Evolutionary conservation across 1,140 invertebrate species (phyloP).

Genomic region (Ephestia elutella): DNA sequence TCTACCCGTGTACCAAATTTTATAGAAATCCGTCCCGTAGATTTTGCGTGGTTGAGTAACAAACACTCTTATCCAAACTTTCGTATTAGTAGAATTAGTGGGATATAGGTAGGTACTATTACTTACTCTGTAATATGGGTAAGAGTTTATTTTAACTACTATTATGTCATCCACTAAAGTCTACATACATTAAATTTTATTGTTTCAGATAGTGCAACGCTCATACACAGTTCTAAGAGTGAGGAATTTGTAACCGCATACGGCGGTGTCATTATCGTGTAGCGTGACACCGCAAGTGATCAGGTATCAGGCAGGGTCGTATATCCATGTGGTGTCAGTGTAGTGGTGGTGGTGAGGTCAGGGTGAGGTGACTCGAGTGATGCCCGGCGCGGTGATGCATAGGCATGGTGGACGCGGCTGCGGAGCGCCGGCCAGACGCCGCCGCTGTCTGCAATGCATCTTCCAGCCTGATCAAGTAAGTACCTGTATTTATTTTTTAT

Average conservation of each 20-base stretch:
- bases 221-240: not conserved
- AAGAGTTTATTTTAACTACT: too few species aligned
- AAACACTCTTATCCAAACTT: too few species aligned
- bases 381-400: conserved; percentile 65
- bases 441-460: conserved; percentile 48
- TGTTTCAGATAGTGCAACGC: conserved; percentile 22
- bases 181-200: conserved; percentile 8
- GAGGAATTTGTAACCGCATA: conserved; percentile 14
- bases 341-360: conserved; percentile 42
- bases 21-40: too few species aligned
- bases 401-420: conserved; percentile 72
- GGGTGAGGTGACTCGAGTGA: conserved; percentile 41
- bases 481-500: conserved; percentile 4
- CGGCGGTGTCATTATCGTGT: conserved; percentile 27
- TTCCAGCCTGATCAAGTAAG: conserved; percentile 64
- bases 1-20: too few species aligned
- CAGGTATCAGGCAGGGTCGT: conserved; percentile 33
- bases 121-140: too few species aligned
- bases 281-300: conserved; percentile 29
- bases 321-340: conserved; percentile 42
- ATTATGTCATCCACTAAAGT: too few species aligned
- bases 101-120: too few species aligned
- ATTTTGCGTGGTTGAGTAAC: too few species aligned
- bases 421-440: conserved; percentile 62
- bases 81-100: too few species aligned